Conservation (phyloP, 2,888 invertebrate genomes). For the Arctia plantaginis region DNA sequence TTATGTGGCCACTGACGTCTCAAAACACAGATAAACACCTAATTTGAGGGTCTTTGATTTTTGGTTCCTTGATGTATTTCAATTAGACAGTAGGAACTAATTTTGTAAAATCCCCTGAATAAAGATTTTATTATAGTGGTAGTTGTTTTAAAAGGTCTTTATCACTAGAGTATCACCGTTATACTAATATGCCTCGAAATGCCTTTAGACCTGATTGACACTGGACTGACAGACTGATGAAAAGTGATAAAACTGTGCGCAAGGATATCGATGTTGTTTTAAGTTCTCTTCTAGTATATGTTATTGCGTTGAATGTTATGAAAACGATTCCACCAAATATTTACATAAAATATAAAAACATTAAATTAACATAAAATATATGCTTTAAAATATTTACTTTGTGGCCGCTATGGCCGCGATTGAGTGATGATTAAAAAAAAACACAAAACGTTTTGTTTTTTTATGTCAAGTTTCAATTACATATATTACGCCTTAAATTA, state of each 20-base stretch:
- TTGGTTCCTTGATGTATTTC: too few relatives aligned
- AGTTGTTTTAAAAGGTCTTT: too few relatives aligned
- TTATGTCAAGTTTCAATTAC: not conserved
- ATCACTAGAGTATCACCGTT: too few relatives aligned
- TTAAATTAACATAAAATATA: not conserved
- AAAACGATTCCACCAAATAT: not conserved
- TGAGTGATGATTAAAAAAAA: not conserved
- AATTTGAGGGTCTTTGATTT: too few relatives aligned
- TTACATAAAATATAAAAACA: not conserved
- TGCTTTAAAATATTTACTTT: not conserved
- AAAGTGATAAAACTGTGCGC: not conserved
- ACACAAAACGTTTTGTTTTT: not conserved
- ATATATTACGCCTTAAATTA: conserved; percentile 3
- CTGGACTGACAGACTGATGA: not conserved
- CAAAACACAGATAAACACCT: too few relatives aligned
- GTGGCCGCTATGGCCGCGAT: not conserved
- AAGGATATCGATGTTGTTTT: not conserved
- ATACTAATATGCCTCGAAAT: not conserved
- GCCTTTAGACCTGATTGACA: not conserved
- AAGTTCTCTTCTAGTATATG: not conserved
- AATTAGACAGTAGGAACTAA: too few relatives aligned
- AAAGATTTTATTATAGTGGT: too few relatives aligned
- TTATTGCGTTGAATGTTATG: not conserved
- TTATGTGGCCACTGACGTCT: too few relatives aligned
- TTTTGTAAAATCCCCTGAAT: too few relatives aligned